Evolutionary conservation across 2,888 invertebrate genomes (phyloP), one percentile per base, ranked within the genome.

Genomic region (Bimastos eiseni): DNA sequence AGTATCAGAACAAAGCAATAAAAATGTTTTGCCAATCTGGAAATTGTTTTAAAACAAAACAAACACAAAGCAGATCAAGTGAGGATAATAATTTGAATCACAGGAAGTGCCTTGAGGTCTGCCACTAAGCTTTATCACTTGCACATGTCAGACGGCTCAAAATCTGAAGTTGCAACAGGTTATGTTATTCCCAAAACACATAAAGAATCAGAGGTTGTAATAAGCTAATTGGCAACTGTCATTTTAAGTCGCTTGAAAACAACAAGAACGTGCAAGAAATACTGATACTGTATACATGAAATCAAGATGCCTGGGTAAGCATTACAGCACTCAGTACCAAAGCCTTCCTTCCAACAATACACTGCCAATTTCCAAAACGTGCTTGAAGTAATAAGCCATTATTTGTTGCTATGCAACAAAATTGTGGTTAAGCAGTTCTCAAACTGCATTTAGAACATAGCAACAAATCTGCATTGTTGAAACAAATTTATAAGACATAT

Each of bases 111-210:
- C 70, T 70, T 70, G n/a, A 70, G 70, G 70, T n/a, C 11, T 70
- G 30, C 30, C 0, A n/a, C 30, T n/a, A 70, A 1, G 70, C 17
- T n/a, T 70, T 70, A n/a, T 30, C 70, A 70, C 70, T 70, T 70
- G 70, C 70, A 70, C 70, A 30, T 70, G 70, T 70, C 70, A 30
- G 70, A 70, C 30, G 30, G 30, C n/a, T 70, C 70, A n/a, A n/a
- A 70, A 70, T 70, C 70, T 70, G 70, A n/a, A 70, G 70, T 70
- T 70, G 70, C n/a, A n/a, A 70, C 30, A 70, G 70, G 70, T n/a
- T n/a, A 70, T n/a, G 70, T n/a, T 70, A 8, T 70, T n/a, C 13
- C 8, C 30, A 70, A 70, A 70, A 70, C n/a, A n/a, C 30, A 70
- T 8, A 70, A n/a, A 70, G 30, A n/a, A n/a, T 70, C n/a, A 70